Percentiles rank a stretch among this genome's conserved stretches.
These are phyloP conservation scores for Hemibagrus wyckioides DNA, from an alignment of 2,113 vertebrate species.

Conservation along the genomic window DNA sequence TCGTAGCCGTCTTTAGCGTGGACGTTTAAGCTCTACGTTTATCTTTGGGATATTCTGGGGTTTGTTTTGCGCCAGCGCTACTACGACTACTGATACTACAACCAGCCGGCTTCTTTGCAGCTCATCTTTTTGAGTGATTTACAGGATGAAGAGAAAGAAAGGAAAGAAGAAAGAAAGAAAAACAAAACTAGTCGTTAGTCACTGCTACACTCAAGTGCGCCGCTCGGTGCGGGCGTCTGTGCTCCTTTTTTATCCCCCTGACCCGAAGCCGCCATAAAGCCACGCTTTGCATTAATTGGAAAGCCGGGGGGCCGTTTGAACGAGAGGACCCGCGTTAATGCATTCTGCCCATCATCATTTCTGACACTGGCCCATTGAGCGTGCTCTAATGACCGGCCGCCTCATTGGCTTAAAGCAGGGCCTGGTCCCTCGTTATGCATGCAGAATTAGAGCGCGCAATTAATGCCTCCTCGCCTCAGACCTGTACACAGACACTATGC, in stretches of 20 bases:
- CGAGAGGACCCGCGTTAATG: constrained; percentile 52
- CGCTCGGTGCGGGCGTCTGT: not conserved
- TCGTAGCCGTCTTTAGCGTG: not conserved
- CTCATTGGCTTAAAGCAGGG: constrained; percentile 59
- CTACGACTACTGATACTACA: not conserved
- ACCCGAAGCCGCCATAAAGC: constrained; percentile 44
- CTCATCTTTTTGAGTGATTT: constrained; percentile 25
- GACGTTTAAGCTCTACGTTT: constrained; percentile 60
- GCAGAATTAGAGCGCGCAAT: constrained; percentile 62
- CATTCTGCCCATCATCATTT: constrained; percentile 60
- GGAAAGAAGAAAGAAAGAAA: not conserved
- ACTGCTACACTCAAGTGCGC: constrained; percentile 25
- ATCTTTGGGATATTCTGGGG: constrained; percentile 75
- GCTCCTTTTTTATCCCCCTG: constrained; percentile 15
- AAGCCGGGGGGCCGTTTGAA: constrained; percentile 35
- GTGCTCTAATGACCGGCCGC: constrained; percentile 51
- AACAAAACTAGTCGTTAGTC: constrained; percentile 1
- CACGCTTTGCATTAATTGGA: constrained; percentile 56
- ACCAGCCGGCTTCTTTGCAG: constrained; percentile 21
- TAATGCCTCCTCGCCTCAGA: constrained; percentile 54
- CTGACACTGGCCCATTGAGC: constrained; percentile 61
- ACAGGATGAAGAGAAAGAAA: constrained; percentile 27
- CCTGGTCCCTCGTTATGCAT: constrained; percentile 61
- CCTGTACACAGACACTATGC: constrained; percentile 66
- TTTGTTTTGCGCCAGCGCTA: constrained; percentile 35